A percentile compares a stretch with the other conserved stretches of the same genome.
Evolutionary conservation across 2,113 vertebrate species (phyloP).

Genomic region (Pangasianodon hypophthalmus): DNA sequence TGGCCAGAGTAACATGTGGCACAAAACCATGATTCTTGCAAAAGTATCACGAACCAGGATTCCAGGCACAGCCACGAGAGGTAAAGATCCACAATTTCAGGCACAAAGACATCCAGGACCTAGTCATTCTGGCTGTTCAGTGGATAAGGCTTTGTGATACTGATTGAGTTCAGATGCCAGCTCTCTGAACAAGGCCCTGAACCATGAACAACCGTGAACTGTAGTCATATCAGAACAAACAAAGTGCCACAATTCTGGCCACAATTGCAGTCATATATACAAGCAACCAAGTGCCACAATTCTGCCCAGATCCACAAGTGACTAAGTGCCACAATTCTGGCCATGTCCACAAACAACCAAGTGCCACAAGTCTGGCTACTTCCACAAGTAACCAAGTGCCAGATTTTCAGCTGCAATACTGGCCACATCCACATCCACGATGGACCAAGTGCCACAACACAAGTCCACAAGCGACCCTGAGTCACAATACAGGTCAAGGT

Average conservation of each 20-base stretch:
- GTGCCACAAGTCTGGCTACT: neutral
- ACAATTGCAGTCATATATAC: no score
- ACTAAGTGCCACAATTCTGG: neutral
- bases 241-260: neutral
- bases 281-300: neutral
- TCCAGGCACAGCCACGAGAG: neutral
- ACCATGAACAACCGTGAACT: neutral
- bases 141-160: neutral
- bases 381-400: neutral
- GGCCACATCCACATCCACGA: no score
- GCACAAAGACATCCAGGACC: neutral
- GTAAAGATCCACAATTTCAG: neutral
- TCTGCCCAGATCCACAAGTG: neutral
- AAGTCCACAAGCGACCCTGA: neutral
- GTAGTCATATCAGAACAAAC: neutral
- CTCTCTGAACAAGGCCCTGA: neutral
- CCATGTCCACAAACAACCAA: neutral
- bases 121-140: neutral
- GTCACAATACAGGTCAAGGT: neutral
- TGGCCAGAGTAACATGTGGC: neutral
- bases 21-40: neutral
- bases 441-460: neutral
- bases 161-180: neutral
- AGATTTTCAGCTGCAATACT: no score
- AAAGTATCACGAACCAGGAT: neutral